Evolutionary conservation across 1,140 invertebrate genomes (phyloP).

Genomic region (Conus betulinus): DNA sequence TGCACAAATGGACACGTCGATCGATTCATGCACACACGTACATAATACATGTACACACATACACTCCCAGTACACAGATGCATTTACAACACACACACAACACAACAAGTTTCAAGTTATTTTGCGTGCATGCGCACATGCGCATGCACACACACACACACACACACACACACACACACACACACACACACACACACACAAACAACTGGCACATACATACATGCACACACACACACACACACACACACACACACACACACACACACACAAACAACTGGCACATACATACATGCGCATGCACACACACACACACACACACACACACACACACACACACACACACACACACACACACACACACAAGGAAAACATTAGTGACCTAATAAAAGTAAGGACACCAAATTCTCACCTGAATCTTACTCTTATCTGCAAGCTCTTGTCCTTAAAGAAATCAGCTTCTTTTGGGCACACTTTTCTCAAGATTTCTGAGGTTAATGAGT

Average conservation of each 20-base stretch:
- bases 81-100: too few relatives aligned
- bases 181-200: constrained; percentile 24
- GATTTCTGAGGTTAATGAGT: constrained; percentile 73
- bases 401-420: constrained; percentile 72
- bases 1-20: too few relatives aligned
- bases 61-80: too few relatives aligned
- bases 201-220: background rate
- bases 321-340: constrained; percentile 22
- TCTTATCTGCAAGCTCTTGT: constrained; percentile 69
- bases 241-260: too few relatives aligned
- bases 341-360: constrained; percentile 27
- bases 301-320: constrained; percentile 22
- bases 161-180: constrained; percentile 22
- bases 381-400: background rate
- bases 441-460: constrained; percentile 72
- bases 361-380: background rate
- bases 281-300: background rate
- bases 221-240: too few relatives aligned
- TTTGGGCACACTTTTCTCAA: constrained; percentile 72
- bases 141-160: constrained; percentile 16
- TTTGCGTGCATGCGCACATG: background rate
- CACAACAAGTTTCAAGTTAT: too few relatives aligned
- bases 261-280: too few relatives aligned
- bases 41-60: too few relatives aligned
- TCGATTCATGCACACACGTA: too few relatives aligned